Conservation (phyloP, 2,888 invertebrate genomes). For the Cataglyphis cursor region DNA sequence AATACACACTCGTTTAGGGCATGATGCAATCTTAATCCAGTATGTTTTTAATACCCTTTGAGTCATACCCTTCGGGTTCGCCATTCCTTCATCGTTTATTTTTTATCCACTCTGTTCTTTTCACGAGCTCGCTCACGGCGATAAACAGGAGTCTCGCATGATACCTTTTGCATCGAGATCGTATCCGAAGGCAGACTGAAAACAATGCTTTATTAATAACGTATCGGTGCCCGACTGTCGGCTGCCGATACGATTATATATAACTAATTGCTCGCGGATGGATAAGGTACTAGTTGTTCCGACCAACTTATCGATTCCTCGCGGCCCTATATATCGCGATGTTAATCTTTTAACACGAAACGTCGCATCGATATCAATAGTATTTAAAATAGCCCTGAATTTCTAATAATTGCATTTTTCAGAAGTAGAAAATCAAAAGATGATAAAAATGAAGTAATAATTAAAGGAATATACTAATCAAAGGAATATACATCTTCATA, state of each 20-base stretch:
- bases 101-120: neutral
- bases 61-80: slow-evolving; percentile 5
- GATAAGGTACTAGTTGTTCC: slow-evolving; percentile 20
- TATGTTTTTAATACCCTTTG: slow-evolving; percentile 42
- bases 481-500: neutral
- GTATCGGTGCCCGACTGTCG: slow-evolving; percentile 40
- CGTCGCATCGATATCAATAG: neutral
- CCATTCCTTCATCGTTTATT: slow-evolving; percentile 1
- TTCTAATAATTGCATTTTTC: neutral
- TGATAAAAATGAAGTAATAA: neutral
- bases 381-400: neutral
- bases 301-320: slow-evolving; percentile 25
- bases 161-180: slow-evolving; percentile 37
- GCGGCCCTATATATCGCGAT: neutral
- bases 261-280: slow-evolving; percentile 44
- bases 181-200: slow-evolving; percentile 59
- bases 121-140: neutral
- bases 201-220: slow-evolving; percentile 73
- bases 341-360: slow-evolving; percentile 15
- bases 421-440: too few species aligned
- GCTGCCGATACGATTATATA: slow-evolving; percentile 42
- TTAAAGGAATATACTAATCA: too few species aligned
- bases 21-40: slow-evolving; percentile 55
- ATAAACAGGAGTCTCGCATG: slow-evolving; percentile 52
- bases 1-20: slow-evolving; percentile 56